Conservation (phyloP, 2,888 invertebrate genomes). For the Chrysolina americana region DNA sequence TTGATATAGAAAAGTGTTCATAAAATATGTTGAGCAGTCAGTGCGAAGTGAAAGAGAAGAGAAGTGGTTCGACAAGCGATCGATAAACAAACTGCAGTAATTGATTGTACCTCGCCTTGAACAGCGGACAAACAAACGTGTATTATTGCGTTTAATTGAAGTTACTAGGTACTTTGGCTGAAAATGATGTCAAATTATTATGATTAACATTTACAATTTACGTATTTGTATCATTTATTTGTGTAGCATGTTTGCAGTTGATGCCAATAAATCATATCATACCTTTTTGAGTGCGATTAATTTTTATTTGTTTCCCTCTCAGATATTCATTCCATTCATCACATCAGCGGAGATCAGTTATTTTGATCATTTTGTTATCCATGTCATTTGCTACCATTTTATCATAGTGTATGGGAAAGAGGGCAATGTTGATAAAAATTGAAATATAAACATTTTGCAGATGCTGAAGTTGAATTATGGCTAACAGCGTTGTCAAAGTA, state of each 20-base stretch:
- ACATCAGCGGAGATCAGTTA: background rate
- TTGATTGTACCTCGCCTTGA: conserved; percentile 47
- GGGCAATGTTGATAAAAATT: background rate
- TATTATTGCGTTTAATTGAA: conserved; percentile 32
- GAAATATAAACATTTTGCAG: background rate
- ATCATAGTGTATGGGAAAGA: background rate
- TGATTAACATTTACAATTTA: background rate
- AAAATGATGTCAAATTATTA: background rate
- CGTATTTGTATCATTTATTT: conserved; percentile 1
- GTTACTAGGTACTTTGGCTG: background rate
- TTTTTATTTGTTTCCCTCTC: background rate
- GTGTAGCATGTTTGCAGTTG: background rate
- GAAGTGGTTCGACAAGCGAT: conserved; percentile 31
- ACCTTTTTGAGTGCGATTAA: background rate
- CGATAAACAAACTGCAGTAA: conserved; percentile 52
- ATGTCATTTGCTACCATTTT: background rate
- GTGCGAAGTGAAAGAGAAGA: background rate
- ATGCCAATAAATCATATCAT: background rate
- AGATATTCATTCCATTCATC: background rate
- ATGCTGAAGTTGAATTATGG: conserved; percentile 54
- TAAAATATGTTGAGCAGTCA: background rate
- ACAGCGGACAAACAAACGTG: conserved; percentile 37
- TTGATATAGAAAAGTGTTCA: background rate
- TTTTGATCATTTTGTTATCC: background rate
- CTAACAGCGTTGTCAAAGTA: conserved; percentile 68